Conservation (phyloP, 1,140 invertebrate species). For the Brachionus sp. region DNA sequence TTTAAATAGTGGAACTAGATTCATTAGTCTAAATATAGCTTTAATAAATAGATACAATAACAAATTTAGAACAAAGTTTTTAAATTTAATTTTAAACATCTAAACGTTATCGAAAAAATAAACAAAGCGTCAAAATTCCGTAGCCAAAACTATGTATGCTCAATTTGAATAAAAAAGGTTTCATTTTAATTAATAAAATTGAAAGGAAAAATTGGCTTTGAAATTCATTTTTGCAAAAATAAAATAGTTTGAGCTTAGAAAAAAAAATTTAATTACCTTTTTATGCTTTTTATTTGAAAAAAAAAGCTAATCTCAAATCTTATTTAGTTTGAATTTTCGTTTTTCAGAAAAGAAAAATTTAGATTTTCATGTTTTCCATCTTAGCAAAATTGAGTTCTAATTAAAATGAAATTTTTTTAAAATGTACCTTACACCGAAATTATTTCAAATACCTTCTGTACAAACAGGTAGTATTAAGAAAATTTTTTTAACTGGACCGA, state of each 20-base stretch:
- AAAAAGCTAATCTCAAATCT: conserved; percentile 33
- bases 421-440: conserved; percentile 29
- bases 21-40: not conserved
- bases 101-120: not conserved
- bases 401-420: not conserved
- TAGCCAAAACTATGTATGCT: not conserved
- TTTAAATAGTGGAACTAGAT: not conserved
- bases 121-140: not conserved
- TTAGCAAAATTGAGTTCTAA: not conserved
- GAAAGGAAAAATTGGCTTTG: not conserved
- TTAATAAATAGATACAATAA: not conserved
- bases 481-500: not conserved
- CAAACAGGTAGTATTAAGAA: not conserved
- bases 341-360: conserved; percentile 11
- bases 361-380: not conserved
- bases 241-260: not conserved
- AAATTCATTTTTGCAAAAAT: not conserved
- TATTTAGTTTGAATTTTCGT: conserved; percentile 1
- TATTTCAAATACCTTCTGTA: conserved; percentile 30
- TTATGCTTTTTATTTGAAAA: not conserved
- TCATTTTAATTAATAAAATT: not conserved
- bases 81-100: no score
- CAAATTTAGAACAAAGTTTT: no score
- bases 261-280: conserved; percentile 40
- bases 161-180: not conserved